Evolutionary conservation across 2,888 invertebrate species (phyloP), one percentile per base, ranked within the genome.

Genomic region (Sacculina carcini): DNA sequence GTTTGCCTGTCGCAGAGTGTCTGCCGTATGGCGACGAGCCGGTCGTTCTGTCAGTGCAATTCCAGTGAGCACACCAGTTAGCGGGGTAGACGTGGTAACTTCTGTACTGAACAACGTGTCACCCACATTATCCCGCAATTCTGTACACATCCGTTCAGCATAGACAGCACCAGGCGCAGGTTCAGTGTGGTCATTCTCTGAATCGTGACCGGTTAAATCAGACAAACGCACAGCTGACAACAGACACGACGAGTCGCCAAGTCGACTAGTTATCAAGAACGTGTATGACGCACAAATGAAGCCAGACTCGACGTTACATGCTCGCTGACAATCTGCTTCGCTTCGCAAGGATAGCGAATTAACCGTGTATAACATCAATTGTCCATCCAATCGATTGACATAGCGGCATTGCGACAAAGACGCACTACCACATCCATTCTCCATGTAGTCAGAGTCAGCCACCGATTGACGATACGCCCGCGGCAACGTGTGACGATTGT

Each of bases 391-490:
- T 42, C 61, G 58, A 52, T 61, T 63, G 29, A 60, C 59, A 58
- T 66, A 67, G 5, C 60, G 59, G 54, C 68, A 68, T 32, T 61
- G 59, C 9, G 60, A 56, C 23, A 47, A 47, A 23, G 24, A 28
- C 29, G 36, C 19, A 46, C 65, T 63, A 21, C 68, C 64, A 57
- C 71, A 71, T 59, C 70, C 70, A 60, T 71, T 71, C 58, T 71
- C 71, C 56, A 70, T 62, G 60, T 71, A 71, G 59, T 71, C 70
- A n/a, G n/a, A n/a, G 54, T 64, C 59, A 59, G 66, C 66, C 3
- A 62, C 59, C n/a, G 67, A 62, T 26, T 62, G 59, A 51, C 62
- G 59, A 59, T 70, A 67, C 51, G 67, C 67, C 52, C 65, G 64
- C 7, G 70, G 68, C 54, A 68, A 67, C 34, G 68, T 66, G 55